These are phyloP conservation scores for Aphidius colemani DNA, from an alignment of 2,888 invertebrate genomes.

Conservation along the genomic window DNA sequence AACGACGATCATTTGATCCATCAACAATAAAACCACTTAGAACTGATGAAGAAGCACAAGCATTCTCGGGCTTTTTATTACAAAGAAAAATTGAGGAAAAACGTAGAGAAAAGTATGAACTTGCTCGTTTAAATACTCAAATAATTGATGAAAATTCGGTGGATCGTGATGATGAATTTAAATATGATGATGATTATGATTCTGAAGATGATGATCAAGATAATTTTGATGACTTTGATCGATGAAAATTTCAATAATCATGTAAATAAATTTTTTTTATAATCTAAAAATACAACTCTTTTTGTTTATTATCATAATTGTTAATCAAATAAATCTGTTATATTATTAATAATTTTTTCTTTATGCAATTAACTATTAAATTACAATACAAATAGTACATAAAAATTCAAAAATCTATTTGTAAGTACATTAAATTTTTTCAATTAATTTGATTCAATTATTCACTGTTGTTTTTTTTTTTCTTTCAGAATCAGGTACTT, in stretches of 20 bases:
- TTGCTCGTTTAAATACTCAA: slow-evolving; percentile 30
- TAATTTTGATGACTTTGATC: background rate
- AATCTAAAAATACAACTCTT: background rate
- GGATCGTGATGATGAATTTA: slow-evolving; percentile 41
- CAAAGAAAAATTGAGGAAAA: slow-evolving; percentile 61
- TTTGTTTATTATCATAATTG: background rate
- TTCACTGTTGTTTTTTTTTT: too few species aligned
- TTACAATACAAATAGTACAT: too few species aligned
- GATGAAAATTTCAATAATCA: background rate
- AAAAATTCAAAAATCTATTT: too few species aligned
- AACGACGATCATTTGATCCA: slow-evolving; percentile 11
- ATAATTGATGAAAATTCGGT: slow-evolving; percentile 37
- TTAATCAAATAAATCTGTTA: too few species aligned
- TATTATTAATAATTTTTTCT: too few species aligned
- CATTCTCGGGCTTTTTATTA: slow-evolving; percentile 64
- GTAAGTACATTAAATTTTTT: too few species aligned
- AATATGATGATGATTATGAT: slow-evolving; percentile 36
- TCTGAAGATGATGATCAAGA: background rate
- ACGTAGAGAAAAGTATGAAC: slow-evolving; percentile 42
- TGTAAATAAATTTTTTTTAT: background rate
- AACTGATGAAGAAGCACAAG: slow-evolving; percentile 58
- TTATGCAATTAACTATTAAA: too few species aligned
- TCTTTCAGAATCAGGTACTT: too few species aligned
- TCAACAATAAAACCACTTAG: background rate
- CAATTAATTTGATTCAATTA: too few species aligned